These are phyloP conservation scores for Euglossa dilemma DNA, from an alignment of 1,140 invertebrate genomes.

Conservation along the genomic window DNA sequence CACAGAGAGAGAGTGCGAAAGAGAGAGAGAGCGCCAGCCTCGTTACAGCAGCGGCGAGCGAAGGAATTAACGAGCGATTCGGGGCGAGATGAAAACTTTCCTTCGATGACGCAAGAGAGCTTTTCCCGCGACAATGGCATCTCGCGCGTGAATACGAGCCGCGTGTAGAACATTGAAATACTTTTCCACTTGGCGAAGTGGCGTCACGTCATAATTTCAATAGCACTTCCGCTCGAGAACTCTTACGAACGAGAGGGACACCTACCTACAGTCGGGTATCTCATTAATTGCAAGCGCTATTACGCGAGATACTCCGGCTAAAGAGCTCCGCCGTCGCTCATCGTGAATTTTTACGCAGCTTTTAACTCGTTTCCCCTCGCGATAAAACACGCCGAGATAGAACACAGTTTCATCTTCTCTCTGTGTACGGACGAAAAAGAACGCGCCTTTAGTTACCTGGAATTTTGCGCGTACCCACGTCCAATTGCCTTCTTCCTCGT, in stretches of 20 bases:
- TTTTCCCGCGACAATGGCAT: neutral
- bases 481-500: neutral
- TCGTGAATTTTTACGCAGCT: slow-evolving; percentile 50
- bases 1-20: too few species aligned
- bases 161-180: slow-evolving; percentile 16
- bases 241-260: slow-evolving; percentile 42
- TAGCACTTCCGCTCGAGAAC: slow-evolving; percentile 55
- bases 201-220: slow-evolving; percentile 53
- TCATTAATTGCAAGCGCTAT: slow-evolving; percentile 59
- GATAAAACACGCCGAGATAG: slow-evolving; percentile 8
- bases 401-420: neutral
- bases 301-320: slow-evolving; percentile 43
- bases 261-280: slow-evolving; percentile 43
- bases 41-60: too few species aligned
- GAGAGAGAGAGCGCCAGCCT: too few species aligned
- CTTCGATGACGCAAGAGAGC: neutral
- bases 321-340: slow-evolving; percentile 44
- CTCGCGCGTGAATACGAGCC: neutral
- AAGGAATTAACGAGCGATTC: neutral
- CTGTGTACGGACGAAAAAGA: neutral
- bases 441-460: slow-evolving; percentile 22
- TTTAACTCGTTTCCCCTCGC: slow-evolving; percentile 43
- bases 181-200: slow-evolving; percentile 43
- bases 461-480: slow-evolving; percentile 24
- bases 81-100: neutral